phyloP scores from a whole-genome alignment of 2,113 vertebrate species.

The Poeciliopsis retropinna region DNA sequence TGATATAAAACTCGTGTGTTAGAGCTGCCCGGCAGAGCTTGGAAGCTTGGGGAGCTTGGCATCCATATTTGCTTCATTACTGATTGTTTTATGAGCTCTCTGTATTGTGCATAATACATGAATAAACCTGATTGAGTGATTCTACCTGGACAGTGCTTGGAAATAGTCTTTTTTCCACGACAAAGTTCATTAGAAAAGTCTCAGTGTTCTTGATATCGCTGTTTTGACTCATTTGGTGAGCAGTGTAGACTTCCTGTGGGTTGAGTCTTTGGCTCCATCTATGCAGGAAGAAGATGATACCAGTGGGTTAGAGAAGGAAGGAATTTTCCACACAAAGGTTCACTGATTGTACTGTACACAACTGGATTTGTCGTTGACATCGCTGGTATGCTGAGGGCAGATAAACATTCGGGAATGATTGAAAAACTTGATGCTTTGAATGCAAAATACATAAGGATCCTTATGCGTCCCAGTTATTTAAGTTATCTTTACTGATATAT shows the following conservation, averaged over 20 bases:
- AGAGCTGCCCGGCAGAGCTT: too few species aligned
- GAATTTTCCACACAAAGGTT: conserved; percentile 9
- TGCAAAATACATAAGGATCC: background rate
- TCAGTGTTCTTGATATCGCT: background rate
- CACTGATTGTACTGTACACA: background rate
- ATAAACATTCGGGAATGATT: conserved; percentile 48
- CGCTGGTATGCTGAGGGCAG: conserved; percentile 18
- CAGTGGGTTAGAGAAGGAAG: conserved; percentile 7
- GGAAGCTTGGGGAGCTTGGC: too few species aligned
- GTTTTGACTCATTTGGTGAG: background rate
- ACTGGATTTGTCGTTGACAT: background rate
- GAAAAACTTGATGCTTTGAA: background rate
- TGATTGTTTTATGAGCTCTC: too few species aligned
- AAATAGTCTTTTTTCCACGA: too few species aligned
- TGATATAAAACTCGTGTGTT: too few species aligned
- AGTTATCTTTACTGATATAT: background rate
- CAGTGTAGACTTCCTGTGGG: background rate
- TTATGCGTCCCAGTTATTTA: background rate
- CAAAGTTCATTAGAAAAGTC: too few species aligned
- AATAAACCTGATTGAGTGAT: too few species aligned
- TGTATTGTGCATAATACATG: too few species aligned
- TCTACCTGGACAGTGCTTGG: too few species aligned
- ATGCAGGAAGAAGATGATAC: background rate
- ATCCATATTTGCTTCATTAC: too few species aligned
- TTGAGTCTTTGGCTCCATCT: background rate